Conservation (phyloP, 2,113 vertebrate genomes). For the Helogale parvula region DNA sequence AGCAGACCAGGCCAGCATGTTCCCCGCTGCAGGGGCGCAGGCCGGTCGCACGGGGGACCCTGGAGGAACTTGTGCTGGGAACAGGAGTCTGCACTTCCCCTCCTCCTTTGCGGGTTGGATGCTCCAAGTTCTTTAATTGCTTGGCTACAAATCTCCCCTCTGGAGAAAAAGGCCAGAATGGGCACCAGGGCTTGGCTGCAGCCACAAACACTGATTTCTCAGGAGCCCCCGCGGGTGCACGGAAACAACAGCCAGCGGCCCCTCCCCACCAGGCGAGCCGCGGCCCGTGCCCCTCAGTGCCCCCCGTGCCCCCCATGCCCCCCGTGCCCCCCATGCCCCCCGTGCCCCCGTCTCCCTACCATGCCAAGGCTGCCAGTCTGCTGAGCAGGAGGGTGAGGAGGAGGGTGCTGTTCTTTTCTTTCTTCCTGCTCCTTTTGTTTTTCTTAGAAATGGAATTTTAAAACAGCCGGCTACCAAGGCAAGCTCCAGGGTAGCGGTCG, state of each 20-base stretch:
- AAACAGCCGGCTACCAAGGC: conserved; percentile 58
- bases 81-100: not conserved
- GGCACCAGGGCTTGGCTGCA: not conserved
- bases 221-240: fast-evolving
- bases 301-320: too few relatives aligned
- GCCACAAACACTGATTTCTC: not conserved
- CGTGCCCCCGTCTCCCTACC: not conserved
- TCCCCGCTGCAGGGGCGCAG: too few relatives aligned
- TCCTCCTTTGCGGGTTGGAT: not conserved
- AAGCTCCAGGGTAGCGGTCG: conserved; percentile 52
- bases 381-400: too few relatives aligned
- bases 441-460: conserved; percentile 68
- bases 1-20: not conserved
- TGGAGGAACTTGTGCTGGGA: not conserved
- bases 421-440: not conserved
- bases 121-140: not conserved
- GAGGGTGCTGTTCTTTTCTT: not conserved
- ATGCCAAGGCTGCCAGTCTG: not conserved
- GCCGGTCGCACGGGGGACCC: not conserved
- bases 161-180: not conserved
- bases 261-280: not conserved
- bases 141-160: not conserved
- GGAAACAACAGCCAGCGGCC: not conserved
- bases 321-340: too few relatives aligned
- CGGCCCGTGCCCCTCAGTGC: too few relatives aligned